Evolutionary conservation across 2,797 vertebrate genomes (phyloP).

Genomic region (Pseudochirops cupreus): DNA sequence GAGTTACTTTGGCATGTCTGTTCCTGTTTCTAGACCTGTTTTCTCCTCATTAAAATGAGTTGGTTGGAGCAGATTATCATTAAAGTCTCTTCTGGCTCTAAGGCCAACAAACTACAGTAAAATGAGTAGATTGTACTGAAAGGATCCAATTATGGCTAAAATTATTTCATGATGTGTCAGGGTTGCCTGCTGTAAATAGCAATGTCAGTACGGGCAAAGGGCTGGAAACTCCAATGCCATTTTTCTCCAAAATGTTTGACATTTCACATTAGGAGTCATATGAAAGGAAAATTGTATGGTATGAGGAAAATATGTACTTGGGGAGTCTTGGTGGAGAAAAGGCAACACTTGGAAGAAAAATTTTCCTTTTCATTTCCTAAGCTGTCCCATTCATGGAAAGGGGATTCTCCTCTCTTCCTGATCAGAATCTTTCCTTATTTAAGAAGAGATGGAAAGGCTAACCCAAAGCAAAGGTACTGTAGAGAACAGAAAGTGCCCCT

Average conservation of each 20-base stretch:
- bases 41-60: neutral
- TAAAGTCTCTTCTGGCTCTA: neutral
- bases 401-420: slow-evolving; percentile 45
- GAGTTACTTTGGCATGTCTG: neutral
- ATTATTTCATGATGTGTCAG: neutral
- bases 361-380: slow-evolving; percentile 12
- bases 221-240: neutral
- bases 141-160: slow-evolving; percentile 9
- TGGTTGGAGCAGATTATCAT: neutral
- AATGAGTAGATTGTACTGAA: neutral
- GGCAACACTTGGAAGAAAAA: neutral
- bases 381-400: slow-evolving; percentile 34
- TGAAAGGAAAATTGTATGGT: neutral
- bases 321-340: slow-evolving; percentile 22
- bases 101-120: neutral
- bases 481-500: slow-evolving; percentile 1
- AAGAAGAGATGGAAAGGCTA: slow-evolving; percentile 31
- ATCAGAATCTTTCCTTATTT: slow-evolving; percentile 55
- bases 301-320: neutral
- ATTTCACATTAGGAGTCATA: slow-evolving; percentile 19
- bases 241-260: slow-evolving; percentile 32
- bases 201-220: neutral
- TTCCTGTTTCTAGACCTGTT: neutral
- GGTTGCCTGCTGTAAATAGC: neutral
- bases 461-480: slow-evolving; percentile 1